Base-by-base conservation (phyloP, 2,797 vertebrate species). In the Crocodylus rhombifer region DNA sequence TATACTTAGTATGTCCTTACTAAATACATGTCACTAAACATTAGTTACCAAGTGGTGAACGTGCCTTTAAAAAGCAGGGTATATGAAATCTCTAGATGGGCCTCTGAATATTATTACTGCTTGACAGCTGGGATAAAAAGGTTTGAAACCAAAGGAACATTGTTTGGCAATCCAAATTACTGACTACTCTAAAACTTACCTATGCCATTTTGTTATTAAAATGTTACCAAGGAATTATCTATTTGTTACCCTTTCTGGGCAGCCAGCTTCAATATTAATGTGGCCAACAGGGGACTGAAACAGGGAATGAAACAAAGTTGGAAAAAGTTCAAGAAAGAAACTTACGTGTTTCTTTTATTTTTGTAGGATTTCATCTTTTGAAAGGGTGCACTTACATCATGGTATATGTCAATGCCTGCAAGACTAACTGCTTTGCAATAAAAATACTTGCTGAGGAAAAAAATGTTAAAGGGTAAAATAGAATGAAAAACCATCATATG, bases 401-500 rank as follows among this genome's bases (percentile, higher is more conserved):
- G 85, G 86, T 94, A 74, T 91, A 73, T 90, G 96, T 95, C 93
- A 95, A 30, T 81, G 84, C 69, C 81, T 84, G 62, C 56, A 78
- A 96, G 69, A 23, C 90, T 89, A 77, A 60, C 88, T 92, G 80
- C 81, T 95, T 92, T 95, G 87, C 78, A 92, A 91, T 80, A 93
- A 94, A 86, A 95, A 95, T 5, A 60, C 76, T 77, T 71, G 90
- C 77, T 88, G 82, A 88, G 28, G 6, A 26, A 17, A 21, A 57
- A 86, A 60, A 0, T 73, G 90, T 85, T 81, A 79, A 30, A 77
- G 85, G 95, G 93, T 88, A 97, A 95, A 95, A 87, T 58, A 93
- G 88, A 94, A 94, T 81, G 83, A 89, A 95, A 42, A 94, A 93
- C 88, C 86, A 79, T 89, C 86, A 90, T 89, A 94, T 87, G 88